phyloP scores from a whole-genome alignment of 1,140 invertebrate species.

The Physella acuta region DNA sequence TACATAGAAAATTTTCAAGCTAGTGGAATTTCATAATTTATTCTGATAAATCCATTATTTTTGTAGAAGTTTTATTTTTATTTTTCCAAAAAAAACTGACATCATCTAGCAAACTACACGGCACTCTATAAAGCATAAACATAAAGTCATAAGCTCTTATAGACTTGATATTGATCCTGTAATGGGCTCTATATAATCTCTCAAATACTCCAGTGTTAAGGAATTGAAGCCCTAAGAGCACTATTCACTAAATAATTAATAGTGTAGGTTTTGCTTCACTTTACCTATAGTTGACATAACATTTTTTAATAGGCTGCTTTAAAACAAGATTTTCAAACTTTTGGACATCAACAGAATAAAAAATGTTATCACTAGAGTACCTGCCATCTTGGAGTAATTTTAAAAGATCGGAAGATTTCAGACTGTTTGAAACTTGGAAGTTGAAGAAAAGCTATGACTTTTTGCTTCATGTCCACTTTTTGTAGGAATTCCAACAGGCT shows the following conservation, averaged over 20 bases:
- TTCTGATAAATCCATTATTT: neutral
- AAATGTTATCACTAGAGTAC: neutral
- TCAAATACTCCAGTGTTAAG: neutral
- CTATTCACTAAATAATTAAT: neutral
- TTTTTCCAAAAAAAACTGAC: neutral
- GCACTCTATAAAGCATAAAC: too few relatives aligned
- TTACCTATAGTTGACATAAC: neutral
- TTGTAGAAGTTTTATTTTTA: neutral
- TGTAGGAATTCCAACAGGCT: conserved; percentile 62
- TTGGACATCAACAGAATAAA: neutral
- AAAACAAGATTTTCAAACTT: too few relatives aligned
- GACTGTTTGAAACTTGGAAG: conserved; percentile 59
- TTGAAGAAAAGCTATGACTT: conserved; percentile 67
- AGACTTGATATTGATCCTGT: too few relatives aligned
- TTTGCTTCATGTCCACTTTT: conserved; percentile 66
- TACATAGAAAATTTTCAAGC: neutral
- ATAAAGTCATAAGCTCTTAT: too few relatives aligned
- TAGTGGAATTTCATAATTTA: neutral
- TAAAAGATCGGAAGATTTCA: conserved; percentile 47
- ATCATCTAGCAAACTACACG: neutral
- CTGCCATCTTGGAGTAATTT: conserved; percentile 61
- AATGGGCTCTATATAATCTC: neutral
- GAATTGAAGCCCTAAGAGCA: neutral
- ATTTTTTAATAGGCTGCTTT: neutral
- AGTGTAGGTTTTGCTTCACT: neutral